Conservation (phyloP, 1,140 invertebrate genomes). For the Coenobita brevimanus region DNA sequence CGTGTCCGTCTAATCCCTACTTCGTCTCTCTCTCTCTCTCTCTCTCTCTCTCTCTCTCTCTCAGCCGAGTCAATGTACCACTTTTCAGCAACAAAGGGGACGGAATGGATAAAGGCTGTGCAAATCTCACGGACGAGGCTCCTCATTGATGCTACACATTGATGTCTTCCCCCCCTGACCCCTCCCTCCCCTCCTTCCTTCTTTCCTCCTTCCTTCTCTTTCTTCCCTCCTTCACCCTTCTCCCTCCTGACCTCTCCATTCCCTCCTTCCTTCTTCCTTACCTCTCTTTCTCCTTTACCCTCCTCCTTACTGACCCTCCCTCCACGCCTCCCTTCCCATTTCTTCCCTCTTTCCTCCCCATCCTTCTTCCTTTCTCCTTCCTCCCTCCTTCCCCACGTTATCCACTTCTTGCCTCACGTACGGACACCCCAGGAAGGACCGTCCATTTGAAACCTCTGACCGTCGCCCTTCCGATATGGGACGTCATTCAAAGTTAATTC, state of each 20-base stretch:
- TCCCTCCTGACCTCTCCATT: neutral
- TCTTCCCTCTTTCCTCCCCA: too few relatives aligned
- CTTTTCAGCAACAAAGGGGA: constrained; percentile 12
- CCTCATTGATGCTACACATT: constrained; percentile 24
- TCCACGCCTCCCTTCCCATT: too few relatives aligned
- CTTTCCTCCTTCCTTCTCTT: neutral
- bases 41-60: neutral
- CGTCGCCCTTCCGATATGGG: too few relatives aligned
- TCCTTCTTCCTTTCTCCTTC: too few relatives aligned
- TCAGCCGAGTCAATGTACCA: constrained; percentile 40
- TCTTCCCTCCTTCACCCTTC: constrained; percentile 27
- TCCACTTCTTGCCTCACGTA: too few relatives aligned
- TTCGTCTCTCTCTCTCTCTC: neutral
- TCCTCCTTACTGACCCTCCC: neutral
- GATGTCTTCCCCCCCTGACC: constrained; percentile 28
- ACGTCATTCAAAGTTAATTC: too few relatives aligned
- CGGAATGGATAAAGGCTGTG: neutral
- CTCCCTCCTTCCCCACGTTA: too few relatives aligned
- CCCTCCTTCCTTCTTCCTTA: neutral
- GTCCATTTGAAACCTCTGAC: too few relatives aligned
- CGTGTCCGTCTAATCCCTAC: too few relatives aligned
- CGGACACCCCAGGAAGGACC: too few relatives aligned
- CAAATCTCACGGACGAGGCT: constrained; percentile 17
- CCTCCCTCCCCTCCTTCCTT: too few relatives aligned
- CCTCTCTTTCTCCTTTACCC: neutral